Evolutionary conservation across 2,888 invertebrate genomes (phyloP), one percentile per base, ranked within the genome.

Genomic region (Dioctria linearis): DNA sequence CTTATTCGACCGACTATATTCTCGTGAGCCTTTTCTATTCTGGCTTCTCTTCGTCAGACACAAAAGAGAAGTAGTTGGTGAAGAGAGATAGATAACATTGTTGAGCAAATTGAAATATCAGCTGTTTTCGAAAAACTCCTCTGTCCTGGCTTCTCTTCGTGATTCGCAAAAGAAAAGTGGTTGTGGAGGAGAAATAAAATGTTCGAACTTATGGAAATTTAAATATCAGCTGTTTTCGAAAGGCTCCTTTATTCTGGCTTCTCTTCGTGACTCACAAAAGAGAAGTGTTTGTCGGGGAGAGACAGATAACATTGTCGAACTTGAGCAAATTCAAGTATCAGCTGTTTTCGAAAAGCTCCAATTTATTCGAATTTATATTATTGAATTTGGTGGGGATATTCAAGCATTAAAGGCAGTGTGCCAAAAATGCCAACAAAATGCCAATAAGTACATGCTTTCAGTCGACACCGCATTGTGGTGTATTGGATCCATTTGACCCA

Each of bases 281-380:
- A 54, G 54, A 54, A 54, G 4, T 54, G 0, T 4, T 54, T 46
- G 6, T n/a, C 54, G 54, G 3, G 2, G 25, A 25, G 25, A 25
- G 25, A 25, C 2, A 1, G 25, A 25, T 25, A 25, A 25, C 25
- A 54, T 11, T 11, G 54, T 4, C 54, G 54, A 11, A 54, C 49
- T 25, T 25, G 49, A 9, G 6, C 9, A 46, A 46, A 46, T 9
- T 46, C 6, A 9, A 46, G 2, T n/a, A 54, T 69, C 69, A 69
- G 69, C 69, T 69, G 69, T 69, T 69, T 4, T 8, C 2, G 40
- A 61, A 69, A 73, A 73, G 73, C 57, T 73, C 54, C 9, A 39
- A 8, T 51, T 43, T 66, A 25, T 25, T 9, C 5, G 11, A 25
- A 39, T 63, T 63, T 76, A 63, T 25, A 25, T 25, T 25, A 25